Conservation (phyloP, 2,797 vertebrate species). For the Zalophus californianus region DNA sequence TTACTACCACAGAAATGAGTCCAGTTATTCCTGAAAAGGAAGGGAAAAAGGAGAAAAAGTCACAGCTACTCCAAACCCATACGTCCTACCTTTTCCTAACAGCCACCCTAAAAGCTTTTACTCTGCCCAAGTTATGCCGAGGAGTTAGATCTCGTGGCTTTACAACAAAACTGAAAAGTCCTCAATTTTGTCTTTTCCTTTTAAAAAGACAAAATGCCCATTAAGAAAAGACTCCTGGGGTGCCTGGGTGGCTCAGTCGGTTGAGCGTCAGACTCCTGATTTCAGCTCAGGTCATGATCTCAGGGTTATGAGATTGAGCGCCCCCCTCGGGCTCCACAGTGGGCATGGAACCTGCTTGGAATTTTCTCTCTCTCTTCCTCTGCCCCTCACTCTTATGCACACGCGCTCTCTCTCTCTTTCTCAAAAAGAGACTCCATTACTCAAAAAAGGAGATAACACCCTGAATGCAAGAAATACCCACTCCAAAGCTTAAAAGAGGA, state of each 20-base stretch:
- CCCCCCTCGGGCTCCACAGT: background rate
- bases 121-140: background rate
- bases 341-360: background rate
- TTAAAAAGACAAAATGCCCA: conserved; percentile 72
- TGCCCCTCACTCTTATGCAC: background rate
- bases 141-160: conserved; percentile 18
- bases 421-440: conserved; percentile 42
- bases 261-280: background rate
- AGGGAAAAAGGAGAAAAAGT: background rate
- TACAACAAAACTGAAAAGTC: conserved; percentile 44
- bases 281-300: background rate
- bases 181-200: conserved; percentile 25
- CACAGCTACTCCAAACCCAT: background rate
- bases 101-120: background rate
- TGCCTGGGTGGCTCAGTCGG: background rate
- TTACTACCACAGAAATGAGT: background rate
- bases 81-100: background rate
- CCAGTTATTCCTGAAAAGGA: background rate
- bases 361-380: background rate
- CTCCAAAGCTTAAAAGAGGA: conserved; percentile 72
- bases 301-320: background rate
- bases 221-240: conserved; percentile 57
- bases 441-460: conserved; percentile 47
- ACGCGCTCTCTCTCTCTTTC: background rate
- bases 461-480: conserved; percentile 76